Evolutionary conservation across 2,888 invertebrate species (phyloP).

Genomic region (Hesperia comma): DNA sequence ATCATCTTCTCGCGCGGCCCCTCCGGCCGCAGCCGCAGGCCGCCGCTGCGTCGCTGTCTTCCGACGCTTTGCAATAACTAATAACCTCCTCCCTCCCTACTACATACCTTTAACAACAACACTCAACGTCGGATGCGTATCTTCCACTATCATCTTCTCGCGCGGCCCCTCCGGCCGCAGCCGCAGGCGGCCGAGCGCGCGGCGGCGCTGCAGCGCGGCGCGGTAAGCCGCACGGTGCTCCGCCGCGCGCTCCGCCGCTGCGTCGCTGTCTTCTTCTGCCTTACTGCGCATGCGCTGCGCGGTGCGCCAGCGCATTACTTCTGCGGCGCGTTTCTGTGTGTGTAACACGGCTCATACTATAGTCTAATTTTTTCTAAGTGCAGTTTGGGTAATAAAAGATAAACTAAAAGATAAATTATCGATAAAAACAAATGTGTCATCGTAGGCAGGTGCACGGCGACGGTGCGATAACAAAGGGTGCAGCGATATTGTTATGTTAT

Average conservation of each 20-base stretch:
- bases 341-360: too few species aligned
- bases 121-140: conserved; percentile 83
- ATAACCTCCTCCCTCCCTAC: too few species aligned
- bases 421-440: too few species aligned
- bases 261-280: conserved; percentile 84
- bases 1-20: conserved; percentile 84
- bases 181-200: conserved; percentile 84
- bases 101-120: conserved; percentile 89
- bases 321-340: conserved; percentile 86
- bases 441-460: too few species aligned
- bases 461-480: too few species aligned
- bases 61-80: too few species aligned
- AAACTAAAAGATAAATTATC: too few species aligned
- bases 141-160: conserved; percentile 70
- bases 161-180: conserved; percentile 84
- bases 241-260: conserved; percentile 86
- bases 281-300: conserved; percentile 85
- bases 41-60: conserved; percentile 85
- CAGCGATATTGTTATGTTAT: too few species aligned
- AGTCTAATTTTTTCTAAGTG: too few species aligned
- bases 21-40: conserved; percentile 74
- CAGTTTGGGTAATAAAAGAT: too few species aligned
- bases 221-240: conserved; percentile 87
- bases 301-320: conserved; percentile 87
- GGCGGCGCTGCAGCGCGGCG: conserved; percentile 83